phyloP scores from a whole-genome alignment of 2,888 invertebrate genomes.

The Hirudinaria manillensis region DNA sequence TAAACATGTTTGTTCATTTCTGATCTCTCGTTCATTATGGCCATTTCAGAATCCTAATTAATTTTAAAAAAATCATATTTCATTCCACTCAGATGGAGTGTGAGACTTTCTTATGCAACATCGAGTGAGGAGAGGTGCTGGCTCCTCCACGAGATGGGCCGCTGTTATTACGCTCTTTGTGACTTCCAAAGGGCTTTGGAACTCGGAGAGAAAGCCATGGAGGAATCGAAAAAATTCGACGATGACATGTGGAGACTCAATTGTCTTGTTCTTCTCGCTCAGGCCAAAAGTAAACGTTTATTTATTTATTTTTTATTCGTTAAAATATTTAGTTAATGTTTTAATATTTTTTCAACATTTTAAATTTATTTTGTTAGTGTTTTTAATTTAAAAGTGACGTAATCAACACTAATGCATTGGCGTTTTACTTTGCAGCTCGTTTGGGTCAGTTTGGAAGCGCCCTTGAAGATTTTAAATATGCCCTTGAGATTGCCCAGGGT shows the following conservation, averaged over 20 bases:
- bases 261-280: conserved; percentile 50
- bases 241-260: conserved; percentile 51
- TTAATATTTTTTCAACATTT: conserved; percentile 2
- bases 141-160: conserved; percentile 56
- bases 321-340: not conserved
- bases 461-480: not conserved
- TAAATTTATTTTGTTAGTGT: not conserved
- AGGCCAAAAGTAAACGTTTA: conserved; percentile 46
- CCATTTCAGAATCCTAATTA: not conserved
- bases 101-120: conserved; percentile 50
- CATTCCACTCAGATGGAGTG: conserved; percentile 48
- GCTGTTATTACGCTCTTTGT: conserved; percentile 53
- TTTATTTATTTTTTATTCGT: not conserved
- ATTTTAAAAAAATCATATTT: not conserved
- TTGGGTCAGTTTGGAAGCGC: not conserved
- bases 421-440: not conserved
- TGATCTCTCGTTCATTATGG: not conserved
- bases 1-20: conserved; percentile 44
- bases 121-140: conserved; percentile 54
- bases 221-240: conserved; percentile 46
- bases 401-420: not conserved
- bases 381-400: not conserved
- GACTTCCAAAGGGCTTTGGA: conserved; percentile 45
- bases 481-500: not conserved
- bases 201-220: conserved; percentile 49